These are phyloP conservation scores for Pitta sordida DNA, from an alignment of 2,113 vertebrate genomes.

Conservation along the genomic window DNA sequence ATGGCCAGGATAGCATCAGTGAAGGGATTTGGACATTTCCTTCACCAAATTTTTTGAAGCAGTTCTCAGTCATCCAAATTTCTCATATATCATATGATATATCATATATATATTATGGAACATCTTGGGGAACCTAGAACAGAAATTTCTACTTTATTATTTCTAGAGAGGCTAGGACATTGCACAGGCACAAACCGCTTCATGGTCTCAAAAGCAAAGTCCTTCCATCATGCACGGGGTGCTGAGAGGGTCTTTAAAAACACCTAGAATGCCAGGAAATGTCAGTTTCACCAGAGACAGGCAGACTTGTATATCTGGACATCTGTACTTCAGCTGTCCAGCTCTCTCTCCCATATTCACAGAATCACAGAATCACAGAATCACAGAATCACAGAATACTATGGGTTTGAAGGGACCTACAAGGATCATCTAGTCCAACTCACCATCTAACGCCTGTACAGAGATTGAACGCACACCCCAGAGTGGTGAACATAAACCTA, in stretches of 20 bases:
- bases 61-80: not conserved
- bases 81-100: not conserved
- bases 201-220: not conserved
- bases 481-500: too few relatives aligned
- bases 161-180: not conserved
- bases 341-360: fast-evolving
- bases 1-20: not conserved
- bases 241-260: not conserved
- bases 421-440: too few relatives aligned
- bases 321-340: not conserved
- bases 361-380: too few relatives aligned
- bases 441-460: too few relatives aligned
- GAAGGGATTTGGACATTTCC: not conserved
- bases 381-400: too few relatives aligned
- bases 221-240: not conserved
- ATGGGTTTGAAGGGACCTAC: too few relatives aligned
- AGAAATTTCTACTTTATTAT: not conserved
- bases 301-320: not conserved
- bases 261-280: not conserved
- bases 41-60: not conserved
- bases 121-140: not conserved
- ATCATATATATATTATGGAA: not conserved
- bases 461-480: too few relatives aligned
- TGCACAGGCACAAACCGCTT: not conserved
- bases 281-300: not conserved